Base-by-base conservation (phyloP, 1,140 invertebrate genomes). In the Nephila pilipes region DNA sequence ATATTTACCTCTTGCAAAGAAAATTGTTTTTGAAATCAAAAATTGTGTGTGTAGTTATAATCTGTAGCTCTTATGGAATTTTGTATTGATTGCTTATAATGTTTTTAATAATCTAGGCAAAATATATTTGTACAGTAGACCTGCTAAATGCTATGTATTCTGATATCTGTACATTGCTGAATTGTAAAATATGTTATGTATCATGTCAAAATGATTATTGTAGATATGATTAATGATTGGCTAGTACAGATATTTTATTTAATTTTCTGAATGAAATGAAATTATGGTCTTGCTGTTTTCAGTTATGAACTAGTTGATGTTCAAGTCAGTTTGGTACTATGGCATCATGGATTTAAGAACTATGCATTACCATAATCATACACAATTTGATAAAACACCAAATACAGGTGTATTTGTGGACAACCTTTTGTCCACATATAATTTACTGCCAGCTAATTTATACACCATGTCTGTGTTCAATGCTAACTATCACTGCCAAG, bases 401-500 rank as follows among this genome's bases (percentile, higher is more conserved):
- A 81, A 63, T 81, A 88, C 32, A 75, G 58, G 46, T 79, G 75
- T 58, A 90, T 32, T 83, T 32, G 58, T 87, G 89, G 36, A 83
- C 80, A 91, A 18, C n/a, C 60, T 63, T 20, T 25, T 65, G 55
- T 46, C 36, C 57, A 58, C 46, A 92, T 10, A 54, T 38, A 54
- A 90, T 38, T 90, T 80, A 93, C 83, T 93, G 91, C 83, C 83
- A 93, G 46, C 36, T 93, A 36, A 79, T 85, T 38, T 85, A 69
- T 32, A 80, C 83, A 93, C 91, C 85, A 87, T 85, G 60, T 91
- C 38, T 87, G 83, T 93, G 91, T 93, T 93, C 91, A 93, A 79
- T 87, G 83, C 83, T 87, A 87, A 87, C 60, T 80, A 93, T 79
- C 91, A 93, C 91, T 93, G 91, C 91, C 91, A 93, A 93, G 80